Conservation (phyloP, 2,888 invertebrate genomes). For the Hemaris fuciformis region DNA sequence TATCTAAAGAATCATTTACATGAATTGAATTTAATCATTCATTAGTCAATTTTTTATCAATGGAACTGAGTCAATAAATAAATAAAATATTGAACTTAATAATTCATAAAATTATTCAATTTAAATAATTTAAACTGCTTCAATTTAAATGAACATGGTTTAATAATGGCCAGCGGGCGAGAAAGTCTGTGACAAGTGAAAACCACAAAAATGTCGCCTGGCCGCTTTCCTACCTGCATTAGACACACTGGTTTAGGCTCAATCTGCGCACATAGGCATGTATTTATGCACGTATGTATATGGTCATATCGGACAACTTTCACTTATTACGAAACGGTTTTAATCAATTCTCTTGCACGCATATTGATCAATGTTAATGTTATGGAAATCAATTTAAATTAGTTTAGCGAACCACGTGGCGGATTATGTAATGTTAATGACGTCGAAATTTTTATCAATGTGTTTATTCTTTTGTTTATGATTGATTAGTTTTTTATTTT, state of each 20-base stretch:
- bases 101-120: not conserved
- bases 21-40: too few species aligned
- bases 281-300: not conserved
- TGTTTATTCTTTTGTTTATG: too few species aligned
- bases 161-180: conserved; percentile 30
- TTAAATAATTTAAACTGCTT: not conserved
- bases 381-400: conserved; percentile 6
- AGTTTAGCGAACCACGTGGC: not conserved
- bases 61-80: not conserved
- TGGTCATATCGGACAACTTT: not conserved
- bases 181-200: conserved; percentile 64
- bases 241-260: conserved; percentile 48
- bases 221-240: conserved; percentile 55
- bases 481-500: too few species aligned
- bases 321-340: conserved; percentile 1
- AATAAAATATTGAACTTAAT: not conserved
- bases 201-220: conserved; percentile 61
- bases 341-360: not conserved
- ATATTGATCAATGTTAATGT: not conserved
- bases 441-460: too few species aligned
- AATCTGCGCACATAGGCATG: not conserved
- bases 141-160: not conserved
- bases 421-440: not conserved
- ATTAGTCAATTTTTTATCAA: not conserved
- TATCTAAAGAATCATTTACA: too few species aligned